These are phyloP conservation scores for Eulithis prunata DNA, from an alignment of 2,888 invertebrate genomes.

Conservation along the genomic window DNA sequence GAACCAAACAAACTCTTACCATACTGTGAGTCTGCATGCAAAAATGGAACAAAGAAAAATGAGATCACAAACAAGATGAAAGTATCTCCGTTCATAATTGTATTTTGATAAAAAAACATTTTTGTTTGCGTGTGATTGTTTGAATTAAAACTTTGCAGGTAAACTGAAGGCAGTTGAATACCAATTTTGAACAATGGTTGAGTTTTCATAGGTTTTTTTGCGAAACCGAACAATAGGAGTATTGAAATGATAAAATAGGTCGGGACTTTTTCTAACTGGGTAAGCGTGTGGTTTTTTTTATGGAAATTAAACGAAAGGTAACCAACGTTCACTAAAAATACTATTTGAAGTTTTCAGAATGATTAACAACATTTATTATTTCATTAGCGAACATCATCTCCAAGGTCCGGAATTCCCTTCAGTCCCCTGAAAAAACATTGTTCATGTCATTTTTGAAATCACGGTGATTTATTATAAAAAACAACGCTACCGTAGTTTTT, in stretches of 20 bases:
- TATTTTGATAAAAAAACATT: constrained; percentile 22
- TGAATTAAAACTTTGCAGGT: constrained; percentile 3
- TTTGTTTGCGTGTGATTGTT: constrained; percentile 24
- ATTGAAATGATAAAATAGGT: constrained; percentile 61
- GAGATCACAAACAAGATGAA: constrained; percentile 31
- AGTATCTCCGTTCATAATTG: constrained; percentile 27
- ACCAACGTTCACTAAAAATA: neutral
- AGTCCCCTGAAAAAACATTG: constrained; percentile 64
- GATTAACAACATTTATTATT: neutral
- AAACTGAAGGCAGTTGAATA: constrained; percentile 31
- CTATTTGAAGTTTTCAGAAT: neutral
- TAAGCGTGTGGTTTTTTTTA: constrained; percentile 6
- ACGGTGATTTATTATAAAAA: no score
- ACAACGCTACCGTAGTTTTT: no score
- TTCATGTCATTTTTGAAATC: neutral
- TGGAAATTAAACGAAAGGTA: neutral
- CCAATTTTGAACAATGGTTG: constrained; percentile 49
- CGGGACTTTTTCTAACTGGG: constrained; percentile 1
- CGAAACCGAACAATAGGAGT: constrained; percentile 54
- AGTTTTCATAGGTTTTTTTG: constrained; percentile 43
- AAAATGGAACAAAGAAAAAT: constrained; percentile 24
- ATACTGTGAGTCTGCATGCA: constrained; percentile 37
- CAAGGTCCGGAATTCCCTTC: constrained; percentile 77
- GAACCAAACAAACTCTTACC: constrained; percentile 36
- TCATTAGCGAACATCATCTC: constrained; percentile 51